phyloP scores from a whole-genome alignment of 2,797 vertebrate species.

The Brachymystax lenok region DNA sequence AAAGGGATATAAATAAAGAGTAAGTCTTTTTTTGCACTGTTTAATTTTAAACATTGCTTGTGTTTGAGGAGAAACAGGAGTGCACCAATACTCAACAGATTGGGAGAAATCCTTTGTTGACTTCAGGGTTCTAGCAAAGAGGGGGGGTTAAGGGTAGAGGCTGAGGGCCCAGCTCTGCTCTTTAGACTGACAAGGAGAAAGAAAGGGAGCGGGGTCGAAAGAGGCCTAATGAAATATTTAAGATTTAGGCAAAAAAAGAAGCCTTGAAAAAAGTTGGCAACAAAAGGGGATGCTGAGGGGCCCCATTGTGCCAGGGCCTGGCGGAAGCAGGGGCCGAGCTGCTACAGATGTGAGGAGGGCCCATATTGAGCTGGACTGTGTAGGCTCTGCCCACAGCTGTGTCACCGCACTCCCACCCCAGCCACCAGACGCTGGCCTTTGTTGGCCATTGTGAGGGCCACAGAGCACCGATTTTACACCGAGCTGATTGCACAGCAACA shows the following conservation, averaged over 20 bases:
- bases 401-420: conserved; percentile 75
- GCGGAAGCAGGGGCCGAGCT: conserved; percentile 80
- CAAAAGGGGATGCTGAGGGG: conserved; percentile 79
- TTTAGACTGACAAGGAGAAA: conserved; percentile 64
- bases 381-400: conserved; percentile 91
- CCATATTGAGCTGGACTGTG: conserved; percentile 87
- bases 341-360: conserved; percentile 84
- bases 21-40: conserved; percentile 41
- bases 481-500: conserved; percentile 82
- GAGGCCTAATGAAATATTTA: conserved; percentile 89
- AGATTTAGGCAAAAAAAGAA: conserved; percentile 79
- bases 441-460: conserved; percentile 80
- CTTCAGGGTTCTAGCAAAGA: conserved; percentile 37
- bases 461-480: conserved; percentile 84
- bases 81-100: conserved; percentile 66
- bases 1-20: neutral
- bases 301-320: conserved; percentile 74
- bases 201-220: conserved; percentile 54
- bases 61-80: conserved; percentile 68
- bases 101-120: conserved; percentile 74
- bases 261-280: conserved; percentile 76
- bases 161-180: conserved; percentile 56
- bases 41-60: conserved; percentile 64
- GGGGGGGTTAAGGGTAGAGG: conserved; percentile 53
- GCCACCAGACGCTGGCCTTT: conserved; percentile 90